A percentile compares a stretch with the other conserved stretches of the same genome.
phyloP scores from a whole-genome alignment of 2,113 vertebrate species.

The Scortum barcoo region DNA sequence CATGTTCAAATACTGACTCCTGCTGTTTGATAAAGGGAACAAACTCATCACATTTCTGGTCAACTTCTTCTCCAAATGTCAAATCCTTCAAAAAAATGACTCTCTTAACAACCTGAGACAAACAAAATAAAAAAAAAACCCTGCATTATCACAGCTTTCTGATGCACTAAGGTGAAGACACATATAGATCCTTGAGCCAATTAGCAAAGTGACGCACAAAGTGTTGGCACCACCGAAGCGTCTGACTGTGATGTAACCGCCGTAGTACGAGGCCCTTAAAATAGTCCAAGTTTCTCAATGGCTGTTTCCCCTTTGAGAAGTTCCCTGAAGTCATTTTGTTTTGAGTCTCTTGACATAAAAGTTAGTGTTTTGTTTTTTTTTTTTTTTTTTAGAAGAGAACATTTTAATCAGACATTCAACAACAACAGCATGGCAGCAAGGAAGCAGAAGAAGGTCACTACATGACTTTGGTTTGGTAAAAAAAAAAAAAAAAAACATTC shows the following conservation, averaged over 20 bases:
- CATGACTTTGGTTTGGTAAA: background rate
- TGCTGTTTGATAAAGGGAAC: slow-evolving; percentile 50
- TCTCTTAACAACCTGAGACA: background rate
- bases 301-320: background rate
- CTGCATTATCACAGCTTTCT: background rate
- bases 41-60: background rate
- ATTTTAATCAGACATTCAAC: slow-evolving; percentile 29
- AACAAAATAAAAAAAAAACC: background rate
- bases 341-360: background rate
- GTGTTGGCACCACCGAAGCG: slow-evolving; percentile 7
- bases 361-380: no score
- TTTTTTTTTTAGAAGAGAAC: background rate
- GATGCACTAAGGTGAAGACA: slow-evolving; percentile 20
- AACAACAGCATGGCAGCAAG: slow-evolving; percentile 5
- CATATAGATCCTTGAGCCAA: slow-evolving; percentile 61
- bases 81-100: background rate
- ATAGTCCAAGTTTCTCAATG: background rate
- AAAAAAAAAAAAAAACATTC: no score
- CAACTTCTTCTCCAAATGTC: background rate
- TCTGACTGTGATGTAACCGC: slow-evolving; percentile 28
- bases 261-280: slow-evolving; percentile 5
- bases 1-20: slow-evolving; percentile 59
- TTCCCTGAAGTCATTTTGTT: background rate
- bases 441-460: background rate
- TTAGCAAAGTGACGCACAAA: slow-evolving; percentile 50